These are phyloP conservation scores for Gracilinanus agilis DNA, from an alignment of 2,113 vertebrate genomes.

Conservation along the genomic window DNA sequence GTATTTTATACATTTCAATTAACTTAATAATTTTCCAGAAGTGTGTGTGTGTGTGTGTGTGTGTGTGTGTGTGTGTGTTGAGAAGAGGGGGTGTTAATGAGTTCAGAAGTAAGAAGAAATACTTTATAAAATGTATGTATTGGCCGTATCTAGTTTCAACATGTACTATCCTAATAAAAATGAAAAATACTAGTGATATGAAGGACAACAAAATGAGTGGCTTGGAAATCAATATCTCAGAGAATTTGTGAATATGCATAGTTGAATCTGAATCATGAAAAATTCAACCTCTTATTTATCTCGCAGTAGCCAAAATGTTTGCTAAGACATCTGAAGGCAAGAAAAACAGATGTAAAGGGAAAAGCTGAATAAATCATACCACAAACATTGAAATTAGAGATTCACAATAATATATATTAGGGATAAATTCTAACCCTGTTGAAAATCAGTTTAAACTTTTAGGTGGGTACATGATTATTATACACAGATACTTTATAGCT, in stretches of 20 bases:
- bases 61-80: too few species aligned
- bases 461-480: constrained; percentile 17
- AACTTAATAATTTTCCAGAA: too few species aligned
- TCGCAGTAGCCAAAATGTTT: background rate
- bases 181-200: background rate
- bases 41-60: too few species aligned
- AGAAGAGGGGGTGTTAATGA: too few species aligned
- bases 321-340: background rate
- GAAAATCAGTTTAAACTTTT: constrained; percentile 27
- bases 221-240: too few species aligned
- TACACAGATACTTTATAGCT: background rate
- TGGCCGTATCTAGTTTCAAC: too few species aligned
- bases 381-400: background rate
- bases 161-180: background rate
- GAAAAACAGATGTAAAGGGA: background rate
- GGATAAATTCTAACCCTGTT: constrained; percentile 31
- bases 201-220: background rate
- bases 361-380: background rate
- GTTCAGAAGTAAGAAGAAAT: too few species aligned
- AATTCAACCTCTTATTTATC: background rate
- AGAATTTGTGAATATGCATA: background rate
- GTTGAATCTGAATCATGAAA: background rate
- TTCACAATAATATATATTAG: background rate
- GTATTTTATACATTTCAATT: too few species aligned
- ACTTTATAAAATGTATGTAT: too few species aligned